Evolutionary conservation across 2,888 invertebrate species (phyloP).

Genomic region (Protodeltote pygarga): DNA sequence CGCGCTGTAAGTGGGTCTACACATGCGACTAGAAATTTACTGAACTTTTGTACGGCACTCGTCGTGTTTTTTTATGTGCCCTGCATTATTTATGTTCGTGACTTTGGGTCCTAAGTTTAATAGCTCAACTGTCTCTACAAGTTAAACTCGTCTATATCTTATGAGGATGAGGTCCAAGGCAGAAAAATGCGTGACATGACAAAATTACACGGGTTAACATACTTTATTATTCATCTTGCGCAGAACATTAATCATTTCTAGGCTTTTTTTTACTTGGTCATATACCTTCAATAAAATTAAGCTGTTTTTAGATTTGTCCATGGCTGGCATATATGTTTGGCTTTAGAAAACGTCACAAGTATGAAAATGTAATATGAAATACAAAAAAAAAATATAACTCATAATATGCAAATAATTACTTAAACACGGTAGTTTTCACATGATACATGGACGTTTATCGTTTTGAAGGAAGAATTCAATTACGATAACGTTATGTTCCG

Average conservation of each 20-base stretch:
- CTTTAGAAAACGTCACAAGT: no score
- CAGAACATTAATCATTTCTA: not conserved
- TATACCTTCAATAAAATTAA: no score
- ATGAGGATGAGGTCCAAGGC: conserved; percentile 16
- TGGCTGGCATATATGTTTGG: no score
- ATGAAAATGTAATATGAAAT: no score
- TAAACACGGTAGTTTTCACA: conserved; percentile 57
- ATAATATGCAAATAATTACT: conserved; percentile 52
- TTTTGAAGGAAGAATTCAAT: conserved; percentile 83
- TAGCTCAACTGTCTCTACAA: conserved; percentile 21
- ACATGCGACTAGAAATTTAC: conserved; percentile 31
- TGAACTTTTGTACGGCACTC: conserved; percentile 25
- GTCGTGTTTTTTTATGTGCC: conserved; percentile 30
- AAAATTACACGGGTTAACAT: conserved; percentile 1
- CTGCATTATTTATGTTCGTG: conserved; percentile 45
- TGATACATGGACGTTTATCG: conserved; percentile 64
- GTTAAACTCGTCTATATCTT: conserved; percentile 26
- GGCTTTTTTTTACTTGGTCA: no score
- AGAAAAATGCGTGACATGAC: conserved; percentile 3
- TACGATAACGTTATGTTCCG: conserved; percentile 85
- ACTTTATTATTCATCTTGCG: not conserved
- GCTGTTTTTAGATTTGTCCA: no score
- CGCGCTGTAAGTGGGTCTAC: conserved; percentile 22
- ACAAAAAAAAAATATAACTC: conserved; percentile 52
- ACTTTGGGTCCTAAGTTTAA: conserved; percentile 40